These are phyloP conservation scores for Semotilus atromaculatus DNA, from an alignment of 2,797 vertebrate species.

Conservation along the genomic window DNA sequence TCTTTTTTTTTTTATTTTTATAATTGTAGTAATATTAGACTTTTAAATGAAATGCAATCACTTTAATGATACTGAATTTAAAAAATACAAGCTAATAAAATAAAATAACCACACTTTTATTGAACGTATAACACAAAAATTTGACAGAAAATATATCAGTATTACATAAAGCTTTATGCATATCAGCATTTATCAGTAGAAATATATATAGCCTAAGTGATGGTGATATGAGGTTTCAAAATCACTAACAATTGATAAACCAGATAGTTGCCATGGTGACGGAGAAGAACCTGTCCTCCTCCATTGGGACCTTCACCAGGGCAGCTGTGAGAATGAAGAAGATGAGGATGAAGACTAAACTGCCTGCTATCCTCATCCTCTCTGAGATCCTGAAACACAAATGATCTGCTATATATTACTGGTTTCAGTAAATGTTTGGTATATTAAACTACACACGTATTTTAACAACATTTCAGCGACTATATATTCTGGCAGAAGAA, in stretches of 20 bases:
- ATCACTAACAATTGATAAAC: constrained; percentile 60
- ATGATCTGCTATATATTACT: background rate
- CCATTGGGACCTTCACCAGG: constrained; percentile 78
- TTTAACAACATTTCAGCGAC: background rate
- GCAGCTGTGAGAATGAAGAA: constrained; percentile 84
- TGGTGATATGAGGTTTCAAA: background rate
- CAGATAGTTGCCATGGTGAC: constrained; percentile 89
- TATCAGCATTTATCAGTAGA: background rate
- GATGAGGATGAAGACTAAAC: constrained; percentile 81
- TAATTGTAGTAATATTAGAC: background rate
- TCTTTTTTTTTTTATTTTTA: no score
- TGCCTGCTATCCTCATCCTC: constrained; percentile 82
- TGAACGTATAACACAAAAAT: no score
- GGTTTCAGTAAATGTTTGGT: background rate
- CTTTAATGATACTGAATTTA: background rate
- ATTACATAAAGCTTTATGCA: no score
- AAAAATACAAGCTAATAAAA: no score
- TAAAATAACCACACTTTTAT: no score
- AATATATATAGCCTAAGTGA: background rate
- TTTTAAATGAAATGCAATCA: background rate
- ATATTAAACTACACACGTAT: background rate
- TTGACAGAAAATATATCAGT: no score
- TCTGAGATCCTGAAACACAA: constrained; percentile 79
- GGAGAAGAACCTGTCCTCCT: constrained; percentile 78
- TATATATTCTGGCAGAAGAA: background rate